Evolutionary conservation across 2,113 vertebrate genomes (phyloP).

Genomic region (Ciconia stormi): DNA sequence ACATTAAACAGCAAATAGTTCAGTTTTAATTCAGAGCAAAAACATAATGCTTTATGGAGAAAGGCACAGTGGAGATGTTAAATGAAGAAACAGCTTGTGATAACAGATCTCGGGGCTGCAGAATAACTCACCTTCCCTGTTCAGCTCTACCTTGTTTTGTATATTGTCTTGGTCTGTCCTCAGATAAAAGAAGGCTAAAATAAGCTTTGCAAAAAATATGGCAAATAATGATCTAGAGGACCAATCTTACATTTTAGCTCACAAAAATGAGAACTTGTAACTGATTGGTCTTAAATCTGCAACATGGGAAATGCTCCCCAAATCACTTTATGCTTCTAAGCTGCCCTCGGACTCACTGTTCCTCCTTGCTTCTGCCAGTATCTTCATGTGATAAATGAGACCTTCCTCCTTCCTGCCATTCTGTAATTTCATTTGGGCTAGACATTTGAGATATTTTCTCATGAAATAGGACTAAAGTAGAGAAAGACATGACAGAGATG

Average conservation of each 20-base stretch:
- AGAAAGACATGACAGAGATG: slow-evolving; percentile 8
- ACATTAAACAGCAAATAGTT: slow-evolving; percentile 66
- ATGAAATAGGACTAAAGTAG: neutral
- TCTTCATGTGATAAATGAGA: slow-evolving; percentile 23
- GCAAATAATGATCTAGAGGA: neutral
- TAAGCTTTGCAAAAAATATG: neutral
- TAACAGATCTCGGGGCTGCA: neutral
- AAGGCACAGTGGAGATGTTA: slow-evolving; percentile 27
- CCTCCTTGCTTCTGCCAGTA: neutral
- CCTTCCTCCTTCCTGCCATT: neutral
- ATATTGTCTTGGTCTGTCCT: neutral
- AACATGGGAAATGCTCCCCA: neutral
- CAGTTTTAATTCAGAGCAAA: slow-evolving; percentile 53
- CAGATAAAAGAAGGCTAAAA: neutral
- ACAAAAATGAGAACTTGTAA: neutral
- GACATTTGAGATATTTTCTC: neutral
- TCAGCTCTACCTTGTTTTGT: neutral
- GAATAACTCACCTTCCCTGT: neutral
- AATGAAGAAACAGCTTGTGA: slow-evolving; percentile 6
- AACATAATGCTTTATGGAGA: neutral
- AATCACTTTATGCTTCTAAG: neutral
- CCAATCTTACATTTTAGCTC: neutral
- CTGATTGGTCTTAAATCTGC: neutral
- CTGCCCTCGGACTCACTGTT: neutral
- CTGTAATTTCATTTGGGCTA: neutral